phyloP scores from a whole-genome alignment of 2,113 vertebrate genomes.

The Ictidomys tridecemlineatus region DNA sequence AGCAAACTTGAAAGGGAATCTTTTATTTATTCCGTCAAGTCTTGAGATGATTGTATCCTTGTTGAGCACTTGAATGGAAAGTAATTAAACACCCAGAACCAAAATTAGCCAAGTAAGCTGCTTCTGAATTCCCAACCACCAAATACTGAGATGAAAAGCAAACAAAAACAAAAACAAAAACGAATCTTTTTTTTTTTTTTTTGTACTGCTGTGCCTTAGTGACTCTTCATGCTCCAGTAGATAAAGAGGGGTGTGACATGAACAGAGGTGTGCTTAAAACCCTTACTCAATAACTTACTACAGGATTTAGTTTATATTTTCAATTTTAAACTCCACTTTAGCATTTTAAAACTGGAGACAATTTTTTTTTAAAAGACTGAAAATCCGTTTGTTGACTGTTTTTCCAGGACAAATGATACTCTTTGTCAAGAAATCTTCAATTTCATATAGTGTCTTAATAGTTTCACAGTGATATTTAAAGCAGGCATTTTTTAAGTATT shows the following conservation, averaged over 20 bases:
- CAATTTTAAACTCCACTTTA: neutral
- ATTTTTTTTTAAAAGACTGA: neutral
- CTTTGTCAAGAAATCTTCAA: neutral
- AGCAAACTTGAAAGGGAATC: neutral
- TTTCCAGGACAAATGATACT: neutral
- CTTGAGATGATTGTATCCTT: neutral
- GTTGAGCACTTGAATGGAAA: neutral
- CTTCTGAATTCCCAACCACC: neutral
- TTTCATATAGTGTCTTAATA: neutral
- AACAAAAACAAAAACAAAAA: no score
- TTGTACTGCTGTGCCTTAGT: neutral
- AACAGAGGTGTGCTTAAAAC: neutral
- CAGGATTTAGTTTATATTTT: neutral
- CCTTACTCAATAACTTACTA: neutral
- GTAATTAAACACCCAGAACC: neutral
- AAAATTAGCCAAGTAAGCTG: neutral
- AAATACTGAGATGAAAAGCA: neutral
- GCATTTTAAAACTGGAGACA: neutral
- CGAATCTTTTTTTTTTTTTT: neutral
- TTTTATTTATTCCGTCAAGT: neutral
- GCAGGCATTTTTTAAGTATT: neutral
- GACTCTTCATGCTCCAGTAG: neutral
- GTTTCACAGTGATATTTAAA: neutral
- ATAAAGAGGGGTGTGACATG: neutral
- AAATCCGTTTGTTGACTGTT: neutral